These are phyloP conservation scores for Amia ocellicauda DNA, from an alignment of 2,113 vertebrate genomes.

Conservation along the genomic window DNA sequence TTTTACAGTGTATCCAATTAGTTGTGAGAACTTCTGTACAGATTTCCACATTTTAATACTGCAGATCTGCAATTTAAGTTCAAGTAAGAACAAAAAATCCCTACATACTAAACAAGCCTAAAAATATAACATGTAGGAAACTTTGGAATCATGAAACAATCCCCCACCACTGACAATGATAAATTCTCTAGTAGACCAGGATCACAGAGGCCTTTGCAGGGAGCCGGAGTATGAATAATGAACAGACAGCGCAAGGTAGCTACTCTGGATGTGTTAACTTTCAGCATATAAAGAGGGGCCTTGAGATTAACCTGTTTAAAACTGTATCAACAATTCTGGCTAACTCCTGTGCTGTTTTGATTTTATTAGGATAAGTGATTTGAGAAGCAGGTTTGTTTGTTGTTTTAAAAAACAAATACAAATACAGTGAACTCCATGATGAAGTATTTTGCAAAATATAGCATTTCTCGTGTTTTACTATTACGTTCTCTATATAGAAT, in stretches of 20 bases:
- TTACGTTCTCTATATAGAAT: too few relatives aligned
- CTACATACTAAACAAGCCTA: slow-evolving; percentile 35
- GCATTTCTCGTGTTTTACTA: too few relatives aligned
- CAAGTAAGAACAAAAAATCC: slow-evolving; percentile 11
- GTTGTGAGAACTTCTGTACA: slow-evolving; percentile 39
- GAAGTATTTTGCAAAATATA: too few relatives aligned
- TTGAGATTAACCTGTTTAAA: neutral
- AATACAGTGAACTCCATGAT: too few relatives aligned
- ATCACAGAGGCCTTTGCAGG: neutral
- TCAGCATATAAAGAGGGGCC: neutral
- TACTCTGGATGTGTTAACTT: neutral
- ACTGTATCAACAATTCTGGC: too few relatives aligned
- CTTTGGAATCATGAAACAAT: neutral
- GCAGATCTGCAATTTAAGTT: slow-evolving; percentile 36
- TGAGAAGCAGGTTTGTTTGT: too few relatives aligned
- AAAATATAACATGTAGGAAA: neutral
- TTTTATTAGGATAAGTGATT: neutral
- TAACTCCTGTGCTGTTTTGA: neutral
- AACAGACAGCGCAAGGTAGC: neutral
- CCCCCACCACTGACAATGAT: neutral
- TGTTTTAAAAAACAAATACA: too few relatives aligned
- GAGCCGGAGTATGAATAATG: slow-evolving; percentile 8
- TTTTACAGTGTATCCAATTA: slow-evolving; percentile 48
- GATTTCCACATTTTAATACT: slow-evolving; percentile 37
- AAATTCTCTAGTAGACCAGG: slow-evolving; percentile 15